phyloP scores from a whole-genome alignment of 1,140 invertebrate genomes.

The Sinonovacula constricta region DNA sequence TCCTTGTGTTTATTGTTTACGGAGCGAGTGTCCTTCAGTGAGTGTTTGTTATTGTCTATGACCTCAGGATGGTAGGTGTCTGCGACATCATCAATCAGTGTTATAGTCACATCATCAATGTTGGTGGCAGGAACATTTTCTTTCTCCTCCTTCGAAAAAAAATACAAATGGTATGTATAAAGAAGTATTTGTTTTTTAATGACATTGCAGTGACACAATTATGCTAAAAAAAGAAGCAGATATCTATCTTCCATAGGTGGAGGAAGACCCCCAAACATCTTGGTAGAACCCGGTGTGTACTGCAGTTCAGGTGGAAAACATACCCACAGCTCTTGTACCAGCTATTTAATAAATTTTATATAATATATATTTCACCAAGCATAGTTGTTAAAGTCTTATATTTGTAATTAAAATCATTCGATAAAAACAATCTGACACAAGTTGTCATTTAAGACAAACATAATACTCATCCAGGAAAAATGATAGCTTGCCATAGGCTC shows the following conservation, averaged over 20 bases:
- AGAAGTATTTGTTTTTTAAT: no score
- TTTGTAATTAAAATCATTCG: no score
- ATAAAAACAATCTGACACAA: no score
- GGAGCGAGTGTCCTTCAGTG: neutral
- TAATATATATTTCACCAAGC: no score
- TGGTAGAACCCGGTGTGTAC: no score
- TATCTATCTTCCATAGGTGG: neutral
- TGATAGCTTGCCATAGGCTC: no score
- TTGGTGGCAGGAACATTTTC: slow-evolving; percentile 67
- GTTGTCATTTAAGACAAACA: no score
- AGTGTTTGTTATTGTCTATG: neutral
- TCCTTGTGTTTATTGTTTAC: neutral
- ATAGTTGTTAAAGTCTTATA: no score
- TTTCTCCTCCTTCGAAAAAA: slow-evolving; percentile 67
- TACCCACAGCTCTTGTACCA: no score
- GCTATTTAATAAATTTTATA: no score
- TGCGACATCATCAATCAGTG: slow-evolving; percentile 60
- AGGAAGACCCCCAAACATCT: neutral
- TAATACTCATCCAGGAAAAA: no score
- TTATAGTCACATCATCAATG: slow-evolving; percentile 70
- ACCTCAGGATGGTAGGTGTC: slow-evolving; percentile 22
- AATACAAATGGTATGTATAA: slow-evolving; percentile 30
- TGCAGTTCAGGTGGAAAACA: no score
- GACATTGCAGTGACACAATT: neutral
- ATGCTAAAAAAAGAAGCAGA: neutral